These are phyloP conservation scores for Ahaetulla prasina DNA, from an alignment of 2,113 vertebrate species.

Conservation along the genomic window DNA sequence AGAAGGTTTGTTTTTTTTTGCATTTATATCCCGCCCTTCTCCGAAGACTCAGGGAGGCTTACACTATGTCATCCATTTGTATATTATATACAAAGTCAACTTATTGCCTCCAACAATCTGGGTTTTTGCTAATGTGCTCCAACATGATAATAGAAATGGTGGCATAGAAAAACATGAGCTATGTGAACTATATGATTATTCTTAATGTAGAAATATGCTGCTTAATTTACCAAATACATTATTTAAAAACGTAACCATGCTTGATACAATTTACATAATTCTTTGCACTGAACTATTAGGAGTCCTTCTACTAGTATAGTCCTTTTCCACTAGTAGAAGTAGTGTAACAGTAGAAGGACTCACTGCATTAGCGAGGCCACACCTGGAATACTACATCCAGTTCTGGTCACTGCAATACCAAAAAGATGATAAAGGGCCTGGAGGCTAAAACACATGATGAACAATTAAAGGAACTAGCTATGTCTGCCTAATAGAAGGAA, in stretches of 20 bases:
- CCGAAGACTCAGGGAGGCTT: too few relatives aligned
- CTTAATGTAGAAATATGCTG: neutral
- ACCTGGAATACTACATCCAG: neutral
- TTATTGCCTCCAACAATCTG: too few relatives aligned
- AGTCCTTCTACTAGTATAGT: neutral
- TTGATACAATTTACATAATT: neutral
- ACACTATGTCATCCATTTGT: too few relatives aligned
- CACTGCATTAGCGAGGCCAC: neutral
- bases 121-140: neutral
- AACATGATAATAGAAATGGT: neutral
- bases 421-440: neutral
- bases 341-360: neutral
- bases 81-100: too few relatives aligned
- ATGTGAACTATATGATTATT: neutral
- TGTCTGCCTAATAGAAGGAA: neutral
- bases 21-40: too few relatives aligned
- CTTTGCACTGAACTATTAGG: neutral
- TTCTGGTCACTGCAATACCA: neutral
- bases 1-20: too few relatives aligned
- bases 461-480: neutral
- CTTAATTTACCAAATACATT: neutral
- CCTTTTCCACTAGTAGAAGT: neutral
- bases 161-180: neutral
- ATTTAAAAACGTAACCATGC: neutral
- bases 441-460: too few relatives aligned